Evolutionary conservation across 2,113 vertebrate genomes (phyloP), one percentile per base, ranked within the genome.

Genomic region (Phocoena sinus): DNA sequence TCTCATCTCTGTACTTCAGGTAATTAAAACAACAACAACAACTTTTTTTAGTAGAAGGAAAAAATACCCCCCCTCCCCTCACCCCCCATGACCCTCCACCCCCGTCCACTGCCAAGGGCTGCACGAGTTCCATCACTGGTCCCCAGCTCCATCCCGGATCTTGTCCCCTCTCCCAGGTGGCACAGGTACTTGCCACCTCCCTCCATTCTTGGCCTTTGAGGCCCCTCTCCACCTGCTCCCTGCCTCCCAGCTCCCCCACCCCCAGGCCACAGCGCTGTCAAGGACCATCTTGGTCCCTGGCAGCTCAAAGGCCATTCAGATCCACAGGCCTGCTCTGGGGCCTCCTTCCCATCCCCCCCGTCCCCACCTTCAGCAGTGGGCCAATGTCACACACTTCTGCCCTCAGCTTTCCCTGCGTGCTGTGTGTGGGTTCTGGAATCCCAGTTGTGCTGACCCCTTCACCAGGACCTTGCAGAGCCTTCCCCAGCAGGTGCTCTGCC

Each of bases 121-220:
- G 8, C 38, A 10, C 3, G 20, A 36, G n/a, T 36, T 47, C 56
- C 33, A 28, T 25, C 1, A 4, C 63, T 23, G 8, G 44, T n/a
- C 17, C 14, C 62, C 26, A 44, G 26, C 58, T 21, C 70, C 9
- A 14, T 11, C n/a, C 18, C 44, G 60, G 28, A 60, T 68, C 60
- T 0, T 0, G 4, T 8, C 60, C 26, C 23, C 38, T 74, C 36
- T 36, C 21, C 33, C 25, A 23, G 0, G 1, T 77, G 44, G 56
- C 33, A 4, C 47, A 68, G 47, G 23, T 6, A 6, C 14, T 38
- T 73, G n/a, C 68, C 50, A 15, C 31, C 28, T 25, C 73, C 28
- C n/a, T 81, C n/a, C 73, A 26, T 15, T 10, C 71, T 8, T 10
- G 41, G 41, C 41, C 56, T 67, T 58, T 33, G 63, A 65, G 71